Evolutionary conservation across 2,888 invertebrate genomes (phyloP).

Genomic region (Ferdinandea cuprea): DNA sequence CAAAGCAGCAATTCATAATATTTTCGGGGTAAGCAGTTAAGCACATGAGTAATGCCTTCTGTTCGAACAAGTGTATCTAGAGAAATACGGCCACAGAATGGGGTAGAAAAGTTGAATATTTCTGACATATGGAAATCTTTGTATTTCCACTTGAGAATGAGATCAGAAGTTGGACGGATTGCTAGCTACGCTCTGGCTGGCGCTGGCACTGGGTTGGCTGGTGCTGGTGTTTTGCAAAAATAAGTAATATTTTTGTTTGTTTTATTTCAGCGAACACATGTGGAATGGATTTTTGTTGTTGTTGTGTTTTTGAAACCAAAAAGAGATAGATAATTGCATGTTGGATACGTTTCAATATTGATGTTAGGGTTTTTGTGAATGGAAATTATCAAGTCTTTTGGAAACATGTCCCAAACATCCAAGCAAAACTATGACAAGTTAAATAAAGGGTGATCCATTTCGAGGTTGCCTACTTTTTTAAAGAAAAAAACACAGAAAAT

Average conservation of each 20-base stretch:
- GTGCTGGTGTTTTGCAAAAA: constrained; percentile 30
- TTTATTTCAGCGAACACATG: constrained; percentile 22
- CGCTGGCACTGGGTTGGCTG: background rate
- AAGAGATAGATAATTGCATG: too few relatives aligned
- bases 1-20: constrained; percentile 68
- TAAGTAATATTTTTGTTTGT: constrained; percentile 20
- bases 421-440: too few relatives aligned
- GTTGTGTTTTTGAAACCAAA: constrained; percentile 7
- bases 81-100: constrained; percentile 13
- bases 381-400: background rate
- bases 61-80: constrained; percentile 72
- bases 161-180: constrained; percentile 61
- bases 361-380: constrained; percentile 13
- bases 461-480: too few relatives aligned
- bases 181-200: background rate
- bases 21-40: constrained; percentile 65
- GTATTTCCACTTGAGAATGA: constrained; percentile 68
- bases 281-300: constrained; percentile 15
- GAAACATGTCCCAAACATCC: too few relatives aligned
- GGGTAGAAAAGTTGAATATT: constrained; percentile 53
- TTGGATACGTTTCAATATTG: constrained; percentile 52
- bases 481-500: too few relatives aligned
- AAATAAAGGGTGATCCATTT: too few relatives aligned
- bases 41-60: constrained; percentile 73
- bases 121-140: constrained; percentile 72